Evolutionary conservation across 2,888 invertebrate genomes (phyloP), one percentile per base, ranked within the genome.

Genomic region (Hyalella azteca): DNA sequence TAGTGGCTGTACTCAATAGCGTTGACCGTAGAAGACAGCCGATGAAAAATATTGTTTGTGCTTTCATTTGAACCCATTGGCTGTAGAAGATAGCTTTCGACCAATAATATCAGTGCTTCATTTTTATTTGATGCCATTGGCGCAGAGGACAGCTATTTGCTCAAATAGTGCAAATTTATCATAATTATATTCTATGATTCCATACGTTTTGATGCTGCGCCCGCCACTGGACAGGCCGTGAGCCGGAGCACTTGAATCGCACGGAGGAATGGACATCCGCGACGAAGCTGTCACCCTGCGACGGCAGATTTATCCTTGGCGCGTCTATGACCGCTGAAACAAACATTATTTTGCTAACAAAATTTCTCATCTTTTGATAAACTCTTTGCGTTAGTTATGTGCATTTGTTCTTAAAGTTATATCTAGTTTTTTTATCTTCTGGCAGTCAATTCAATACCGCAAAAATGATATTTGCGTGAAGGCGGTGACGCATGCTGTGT

Each of bases 211-310:
- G 26, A 5, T 78, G 40, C 0, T 78, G 48, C 1, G 78, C 66
- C 29, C 73, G 60, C 81, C 81, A 81, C 32, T 49, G 26, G 26
- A 81, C 73, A 22, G 60, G 75, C 0, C 78, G 75, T 9, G 75
- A 36, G 11, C 40, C 81, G n/a, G 78, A 19, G 49, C 81, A 81
- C 19, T 75, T 49, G n/a, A 81, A 26, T 54, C 78, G 75, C 59
- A 81, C 75, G 11, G 78, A 39, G 2, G 26, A 3, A 0, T 78
- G 78, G 4, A 36, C 48, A 11, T 60, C 45, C n/a, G 78, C 40
- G 2, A 59, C 29, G 40, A 81, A n/a, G 40, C 54, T 45, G 22
- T 59, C 59, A 0, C 2, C 11, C 22, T 15, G 26, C 1, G 29
- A 13, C 36, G 60, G 54, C 36, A 66, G 66, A 5, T 19, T 13